Percentiles rank a stretch among this genome's conserved stretches.
Evolutionary conservation across 2,888 invertebrate species (phyloP).

Genomic region (Eudemis profundana): DNA sequence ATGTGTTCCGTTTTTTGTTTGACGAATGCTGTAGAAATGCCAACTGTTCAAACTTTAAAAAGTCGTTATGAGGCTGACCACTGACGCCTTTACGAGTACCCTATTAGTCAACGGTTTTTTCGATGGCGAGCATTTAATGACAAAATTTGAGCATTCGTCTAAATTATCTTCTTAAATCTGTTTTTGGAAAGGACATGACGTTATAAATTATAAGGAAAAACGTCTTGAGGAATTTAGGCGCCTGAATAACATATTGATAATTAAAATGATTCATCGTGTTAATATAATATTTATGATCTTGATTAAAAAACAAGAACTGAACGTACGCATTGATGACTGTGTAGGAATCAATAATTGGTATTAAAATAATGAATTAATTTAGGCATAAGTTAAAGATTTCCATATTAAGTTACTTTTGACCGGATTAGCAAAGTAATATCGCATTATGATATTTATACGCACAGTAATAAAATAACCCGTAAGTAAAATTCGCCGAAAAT

Average conservation of each 20-base stretch:
- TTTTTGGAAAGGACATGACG: slow-evolving; percentile 1
- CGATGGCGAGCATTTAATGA: slow-evolving; percentile 6
- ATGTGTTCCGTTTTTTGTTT: no score
- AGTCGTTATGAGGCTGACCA: no score
- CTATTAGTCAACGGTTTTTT: slow-evolving; percentile 7
- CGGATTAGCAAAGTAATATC: no score
- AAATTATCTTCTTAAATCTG: background rate
- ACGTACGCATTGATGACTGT: background rate
- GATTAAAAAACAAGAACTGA: slow-evolving; percentile 6
- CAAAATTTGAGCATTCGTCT: slow-evolving; percentile 7
- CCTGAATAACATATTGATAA: slow-evolving; percentile 20
- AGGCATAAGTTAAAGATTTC: no score
- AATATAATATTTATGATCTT: slow-evolving; percentile 13
- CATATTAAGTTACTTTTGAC: no score
- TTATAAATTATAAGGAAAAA: slow-evolving; percentile 10
- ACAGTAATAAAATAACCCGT: no score
- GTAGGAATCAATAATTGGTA: slow-evolving; percentile 15
- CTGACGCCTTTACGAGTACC: no score
- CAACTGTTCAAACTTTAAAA: no score
- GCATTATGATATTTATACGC: no score
- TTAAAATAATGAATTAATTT: slow-evolving; percentile 3
- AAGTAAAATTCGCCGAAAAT: no score
- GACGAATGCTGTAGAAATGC: no score
- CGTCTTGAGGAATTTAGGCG: slow-evolving; percentile 32
- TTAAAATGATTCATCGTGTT: slow-evolving; percentile 14